phyloP scores from a whole-genome alignment of 2,888 invertebrate genomes.

The Epistrophella euchroma region DNA sequence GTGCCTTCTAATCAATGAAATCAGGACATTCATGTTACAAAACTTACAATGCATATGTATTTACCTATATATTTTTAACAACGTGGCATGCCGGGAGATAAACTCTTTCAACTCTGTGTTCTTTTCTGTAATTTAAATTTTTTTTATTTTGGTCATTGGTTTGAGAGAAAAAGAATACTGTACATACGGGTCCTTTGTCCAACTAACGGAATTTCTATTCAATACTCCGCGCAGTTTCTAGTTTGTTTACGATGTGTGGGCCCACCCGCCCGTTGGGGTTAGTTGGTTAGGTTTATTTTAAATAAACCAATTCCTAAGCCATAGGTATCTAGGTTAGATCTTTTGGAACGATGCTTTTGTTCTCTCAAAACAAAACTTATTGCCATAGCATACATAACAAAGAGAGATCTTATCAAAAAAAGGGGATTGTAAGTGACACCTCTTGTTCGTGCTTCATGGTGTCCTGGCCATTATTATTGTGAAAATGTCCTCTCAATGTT shows the following conservation, averaged over 20 bases:
- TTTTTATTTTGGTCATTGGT: constrained; percentile 43
- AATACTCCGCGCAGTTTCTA: neutral
- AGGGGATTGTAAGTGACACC: constrained; percentile 39
- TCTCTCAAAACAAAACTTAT: constrained; percentile 13
- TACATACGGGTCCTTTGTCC: constrained; percentile 37
- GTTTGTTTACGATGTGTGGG: constrained; percentile 18
- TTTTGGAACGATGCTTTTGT: constrained; percentile 31
- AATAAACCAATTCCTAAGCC: constrained; percentile 25
- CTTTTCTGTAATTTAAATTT: constrained; percentile 28
- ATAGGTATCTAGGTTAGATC: constrained; percentile 4
- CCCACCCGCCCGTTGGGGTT: neutral
- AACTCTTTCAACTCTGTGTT: constrained; percentile 13
- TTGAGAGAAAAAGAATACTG: constrained; percentile 1
- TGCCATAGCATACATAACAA: constrained; percentile 18
- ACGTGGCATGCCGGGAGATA: neutral
- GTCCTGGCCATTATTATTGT: neutral
- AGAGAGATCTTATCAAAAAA: constrained; percentile 43
- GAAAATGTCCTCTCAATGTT: neutral
- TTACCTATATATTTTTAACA: neutral
- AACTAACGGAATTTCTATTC: constrained; percentile 43
- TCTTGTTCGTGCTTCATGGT: neutral
- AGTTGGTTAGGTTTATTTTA: neutral
- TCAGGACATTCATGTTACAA: constrained; percentile 34
- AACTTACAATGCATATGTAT: no score
- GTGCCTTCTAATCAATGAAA: constrained; percentile 63